Evolutionary conservation across 2,113 vertebrate genomes (phyloP), one percentile per base, ranked within the genome.

Genomic region (Ahaetulla prasina): DNA sequence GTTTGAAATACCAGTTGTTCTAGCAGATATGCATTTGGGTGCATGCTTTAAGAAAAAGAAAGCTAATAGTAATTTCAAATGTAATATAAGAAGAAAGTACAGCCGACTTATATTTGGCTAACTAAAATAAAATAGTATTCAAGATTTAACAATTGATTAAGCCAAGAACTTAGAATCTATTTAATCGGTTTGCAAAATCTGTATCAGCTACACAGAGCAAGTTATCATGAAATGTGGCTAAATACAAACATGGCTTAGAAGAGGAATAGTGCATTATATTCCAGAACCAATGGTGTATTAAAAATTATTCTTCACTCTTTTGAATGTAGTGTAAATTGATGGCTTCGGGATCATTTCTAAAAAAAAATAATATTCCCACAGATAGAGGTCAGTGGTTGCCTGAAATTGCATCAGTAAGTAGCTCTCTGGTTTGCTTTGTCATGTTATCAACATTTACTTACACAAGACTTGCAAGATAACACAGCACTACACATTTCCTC

Each of bases 341-440:
- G 94, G 96, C 90, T 92, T 95, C 4, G 93, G 93, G 93, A 96
- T 95, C 95, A 96, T 43, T 95, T 95, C 95, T 93, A 96, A 97
- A 88, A 53, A 98, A 98, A 98, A 27, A 97, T 96, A 98, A 97
- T 97, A 98, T 96, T 98, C 95, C 96, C 97, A 96, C 92, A 97
- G 96, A 97, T n/a, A 97, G 97, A 98, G 97, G 97, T 98, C 98
- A 98, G 93, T 96, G 97, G 97, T 97, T 98, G 97, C 97, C 95
- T 97, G 97, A 97, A 98, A 98, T 97, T 97, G 97, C 97, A 98
- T 97, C 97, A 97, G 96, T 98, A 96, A 63, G 45, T 43, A 91
- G 95, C 96, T 96, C 92, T 95, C 92, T 91, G 96, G 97, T 97
- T 14, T 94, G 88, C 94, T 98, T 95, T 96, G 97, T 97, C 94